phyloP scores from a whole-genome alignment of 2,888 invertebrate species.

The Morpho helenor region DNA sequence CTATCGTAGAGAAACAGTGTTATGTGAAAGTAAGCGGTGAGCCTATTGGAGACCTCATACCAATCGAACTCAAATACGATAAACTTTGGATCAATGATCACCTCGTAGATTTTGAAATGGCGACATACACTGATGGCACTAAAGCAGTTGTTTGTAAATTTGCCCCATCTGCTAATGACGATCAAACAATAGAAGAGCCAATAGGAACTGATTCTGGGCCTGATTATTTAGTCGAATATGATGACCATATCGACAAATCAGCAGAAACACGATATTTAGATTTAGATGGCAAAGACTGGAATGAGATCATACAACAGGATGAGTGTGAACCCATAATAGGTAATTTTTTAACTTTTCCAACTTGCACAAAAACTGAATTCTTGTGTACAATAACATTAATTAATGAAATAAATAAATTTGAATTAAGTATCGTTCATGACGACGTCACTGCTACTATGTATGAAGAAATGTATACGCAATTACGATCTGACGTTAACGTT shows the following conservation, averaged over 20 bases:
- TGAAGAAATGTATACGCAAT: constrained; percentile 63
- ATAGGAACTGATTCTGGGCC: constrained; percentile 48
- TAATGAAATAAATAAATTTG: constrained; percentile 45
- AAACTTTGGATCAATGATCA: constrained; percentile 67
- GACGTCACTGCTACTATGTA: constrained; percentile 63
- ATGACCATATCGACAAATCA: constrained; percentile 32
- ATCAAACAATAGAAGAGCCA: constrained; percentile 20
- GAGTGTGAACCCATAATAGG: constrained; percentile 27
- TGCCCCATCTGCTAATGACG: constrained; percentile 28
- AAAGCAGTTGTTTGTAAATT: constrained; percentile 48
- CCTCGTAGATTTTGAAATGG: constrained; percentile 66
- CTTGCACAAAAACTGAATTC: constrained; percentile 41
- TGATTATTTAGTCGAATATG: constrained; percentile 53
- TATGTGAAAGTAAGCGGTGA: constrained; percentile 64
- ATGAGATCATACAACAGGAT: constrained; percentile 49
- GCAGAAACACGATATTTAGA: constrained; percentile 38
- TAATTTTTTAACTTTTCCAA: constrained; percentile 41
- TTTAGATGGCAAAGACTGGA: constrained; percentile 50
- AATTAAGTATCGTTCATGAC: constrained; percentile 54
- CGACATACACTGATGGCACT: constrained; percentile 52
- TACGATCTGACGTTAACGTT: constrained; percentile 61
- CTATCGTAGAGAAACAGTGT: constrained; percentile 79
- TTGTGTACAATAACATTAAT: constrained; percentile 53
- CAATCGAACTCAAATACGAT: constrained; percentile 57
- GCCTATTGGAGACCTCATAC: constrained; percentile 44